Percentiles rank a stretch among this genome's conserved stretches.
Evolutionary conservation across 2,113 vertebrate genomes (phyloP).

Genomic region (Brachyistius frenatus): DNA sequence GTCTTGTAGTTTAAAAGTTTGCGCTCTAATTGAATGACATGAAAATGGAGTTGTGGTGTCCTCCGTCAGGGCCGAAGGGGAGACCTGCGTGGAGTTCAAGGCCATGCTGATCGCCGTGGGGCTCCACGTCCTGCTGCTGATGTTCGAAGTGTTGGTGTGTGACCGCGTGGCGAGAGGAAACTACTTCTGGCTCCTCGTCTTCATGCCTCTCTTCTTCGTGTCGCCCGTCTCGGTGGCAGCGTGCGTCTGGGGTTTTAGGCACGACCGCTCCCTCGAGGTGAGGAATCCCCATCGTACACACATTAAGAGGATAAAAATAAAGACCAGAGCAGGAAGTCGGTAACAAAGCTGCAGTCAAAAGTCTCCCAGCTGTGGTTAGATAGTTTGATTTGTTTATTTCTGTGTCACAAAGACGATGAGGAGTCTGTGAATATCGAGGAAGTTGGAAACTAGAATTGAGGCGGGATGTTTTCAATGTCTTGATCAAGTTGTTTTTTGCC

Average conservation of each 20-base stretch:
- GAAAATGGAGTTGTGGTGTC: neutral
- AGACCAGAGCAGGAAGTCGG: too few species aligned
- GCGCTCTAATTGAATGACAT: too few species aligned
- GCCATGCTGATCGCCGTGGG: slow-evolving; percentile 98
- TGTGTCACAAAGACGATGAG: too few species aligned
- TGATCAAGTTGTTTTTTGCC: too few species aligned
- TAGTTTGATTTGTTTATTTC: too few species aligned
- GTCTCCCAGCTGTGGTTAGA: too few species aligned
- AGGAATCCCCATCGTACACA: neutral
- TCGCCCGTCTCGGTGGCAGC: slow-evolving; percentile 97
- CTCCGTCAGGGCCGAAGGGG: slow-evolving; percentile 87
- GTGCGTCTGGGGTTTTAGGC: slow-evolving; percentile 98
- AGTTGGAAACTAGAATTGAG: too few species aligned
- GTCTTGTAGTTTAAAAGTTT: too few species aligned
- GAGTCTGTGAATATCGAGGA: too few species aligned
- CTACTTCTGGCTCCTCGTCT: slow-evolving; percentile 97
- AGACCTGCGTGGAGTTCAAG: slow-evolving; percentile 99
- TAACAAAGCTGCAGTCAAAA: too few species aligned
- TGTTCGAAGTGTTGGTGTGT: slow-evolving; percentile 98
- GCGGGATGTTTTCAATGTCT: too few species aligned
- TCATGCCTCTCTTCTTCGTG: slow-evolving; percentile 98
- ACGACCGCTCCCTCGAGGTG: slow-evolving; percentile 94
- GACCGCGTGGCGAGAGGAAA: slow-evolving; percentile 91
- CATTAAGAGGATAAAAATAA: too few species aligned
- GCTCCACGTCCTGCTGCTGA: slow-evolving; percentile 94